Conservation (phyloP, 2,113 vertebrate species). For the Procavia capensis region DNA sequence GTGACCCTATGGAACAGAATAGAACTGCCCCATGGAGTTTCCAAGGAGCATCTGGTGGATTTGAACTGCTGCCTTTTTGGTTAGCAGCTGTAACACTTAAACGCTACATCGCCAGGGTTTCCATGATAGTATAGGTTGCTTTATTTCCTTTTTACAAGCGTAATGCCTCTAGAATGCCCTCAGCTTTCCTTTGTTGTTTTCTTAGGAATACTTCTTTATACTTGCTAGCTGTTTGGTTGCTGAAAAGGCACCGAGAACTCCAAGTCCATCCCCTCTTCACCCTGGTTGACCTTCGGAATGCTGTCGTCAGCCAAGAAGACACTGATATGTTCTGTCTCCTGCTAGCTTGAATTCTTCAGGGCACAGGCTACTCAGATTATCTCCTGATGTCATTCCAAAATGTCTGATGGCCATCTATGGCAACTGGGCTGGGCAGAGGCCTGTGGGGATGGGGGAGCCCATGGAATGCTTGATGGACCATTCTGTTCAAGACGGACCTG, state of each 20-base stretch:
- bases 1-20: too few species aligned
- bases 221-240: constrained; percentile 65
- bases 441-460: constrained; percentile 55
- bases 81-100: too few species aligned
- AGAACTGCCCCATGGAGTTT: too few species aligned
- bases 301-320: constrained; percentile 74
- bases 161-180: neutral
- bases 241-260: constrained; percentile 64
- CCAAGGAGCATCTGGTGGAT: too few species aligned
- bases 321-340: constrained; percentile 75
- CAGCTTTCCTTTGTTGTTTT: neutral
- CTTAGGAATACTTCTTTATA: neutral
- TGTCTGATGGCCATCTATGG: constrained; percentile 80
- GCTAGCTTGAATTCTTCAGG: constrained; percentile 77
- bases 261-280: constrained; percentile 66
- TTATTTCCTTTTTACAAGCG: neutral
- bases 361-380: constrained; percentile 69
- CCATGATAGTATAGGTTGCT: neutral
- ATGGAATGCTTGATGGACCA: constrained; percentile 75
- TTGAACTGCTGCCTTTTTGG: too few species aligned
- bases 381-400: constrained; percentile 78
- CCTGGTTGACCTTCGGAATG: constrained; percentile 81
- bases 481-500: constrained; percentile 78
- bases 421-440: constrained; percentile 64
- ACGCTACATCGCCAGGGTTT: too few species aligned